Conservation (phyloP, 2,888 invertebrate species). For the Luperina nickerlii region DNA sequence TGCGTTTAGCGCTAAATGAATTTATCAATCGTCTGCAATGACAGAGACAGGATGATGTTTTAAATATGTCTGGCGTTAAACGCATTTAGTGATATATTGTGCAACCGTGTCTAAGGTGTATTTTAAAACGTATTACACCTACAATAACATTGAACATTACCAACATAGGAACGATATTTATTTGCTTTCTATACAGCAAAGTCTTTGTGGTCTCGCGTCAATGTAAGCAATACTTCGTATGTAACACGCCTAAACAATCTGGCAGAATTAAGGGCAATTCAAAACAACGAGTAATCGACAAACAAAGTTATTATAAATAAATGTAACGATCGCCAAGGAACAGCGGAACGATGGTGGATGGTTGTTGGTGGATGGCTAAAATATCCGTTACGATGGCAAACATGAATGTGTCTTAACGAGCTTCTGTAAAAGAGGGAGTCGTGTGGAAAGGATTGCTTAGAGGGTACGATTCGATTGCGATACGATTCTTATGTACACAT, state of each 20-base stretch:
- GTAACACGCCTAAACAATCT: slow-evolving; percentile 42
- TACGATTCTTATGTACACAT: not conserved
- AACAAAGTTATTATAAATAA: slow-evolving; percentile 68
- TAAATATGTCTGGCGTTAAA: too few relatives aligned
- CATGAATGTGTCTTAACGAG: slow-evolving; percentile 89
- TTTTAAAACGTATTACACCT: not conserved
- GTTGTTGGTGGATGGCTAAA: slow-evolving; percentile 68
- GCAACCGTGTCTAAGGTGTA: too few relatives aligned
- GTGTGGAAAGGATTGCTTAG: slow-evolving; percentile 64
- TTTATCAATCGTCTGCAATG: too few relatives aligned
- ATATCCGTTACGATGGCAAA: slow-evolving; percentile 84
- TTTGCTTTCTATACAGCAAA: not conserved
- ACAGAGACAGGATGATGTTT: too few relatives aligned
- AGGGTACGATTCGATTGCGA: slow-evolving; percentile 69
- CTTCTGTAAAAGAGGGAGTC: slow-evolving; percentile 81
- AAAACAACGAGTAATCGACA: slow-evolving; percentile 56
- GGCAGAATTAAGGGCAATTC: slow-evolving; percentile 56
- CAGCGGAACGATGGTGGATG: slow-evolving; percentile 23
- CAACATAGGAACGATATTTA: not conserved
- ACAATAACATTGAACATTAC: not conserved
- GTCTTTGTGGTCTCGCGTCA: not conserved
- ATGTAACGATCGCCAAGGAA: slow-evolving; percentile 55
- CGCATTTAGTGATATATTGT: too few relatives aligned
- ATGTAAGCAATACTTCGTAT: slow-evolving; percentile 21
- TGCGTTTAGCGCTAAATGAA: too few relatives aligned